Evolutionary conservation across 2,113 vertebrate species (phyloP), one percentile per base, ranked within the genome.

Genomic region (Hipposideros armiger): DNA sequence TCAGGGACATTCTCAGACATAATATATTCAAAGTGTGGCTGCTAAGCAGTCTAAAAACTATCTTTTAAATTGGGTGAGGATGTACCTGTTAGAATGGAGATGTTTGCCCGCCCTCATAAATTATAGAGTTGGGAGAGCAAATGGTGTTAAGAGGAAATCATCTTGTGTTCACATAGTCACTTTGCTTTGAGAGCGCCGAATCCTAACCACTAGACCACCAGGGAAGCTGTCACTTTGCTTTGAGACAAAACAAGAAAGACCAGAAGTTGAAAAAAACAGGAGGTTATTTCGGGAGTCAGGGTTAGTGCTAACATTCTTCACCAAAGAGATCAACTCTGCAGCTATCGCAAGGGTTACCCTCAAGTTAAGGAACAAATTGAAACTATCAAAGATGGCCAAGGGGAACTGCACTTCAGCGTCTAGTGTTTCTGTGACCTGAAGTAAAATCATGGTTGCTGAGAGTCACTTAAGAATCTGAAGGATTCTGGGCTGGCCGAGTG

Each of bases 161-260:
- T 66, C 19, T 56, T 28, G 1, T 30, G 67, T 42, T 66, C 74
- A 67, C 11, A 36, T 24, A 67, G 40, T 88, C 80, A n/a, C 6
- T 91, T 30, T 58, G 14, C 24, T 85, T 52, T 91, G 24, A 78
- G 9, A 74, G 36, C 36, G 36, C 36, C 36, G 36, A 36, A 36
- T 36, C 36, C 36, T 36, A 36, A 36, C 36, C 36, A 36, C 36
- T 36, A 36, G 36, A 36, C 36, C 36, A 36, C 36, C 36, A 36
- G 36, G 36, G 36, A 36, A 36, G 36, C 36, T 36, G 40, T 88
- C 80, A n/a, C 6, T 91, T 30, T 58, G 14, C 24, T 85, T 52
- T 91, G 24, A 78, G 9, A 74, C 70, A 93, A 94, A 97, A 91
- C 11, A n/a, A 91, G 70, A 90, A 87, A 89, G 66, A 81, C 32